These are phyloP conservation scores for Suillia variegata DNA, from an alignment of 2,888 invertebrate species.

Conservation along the genomic window DNA sequence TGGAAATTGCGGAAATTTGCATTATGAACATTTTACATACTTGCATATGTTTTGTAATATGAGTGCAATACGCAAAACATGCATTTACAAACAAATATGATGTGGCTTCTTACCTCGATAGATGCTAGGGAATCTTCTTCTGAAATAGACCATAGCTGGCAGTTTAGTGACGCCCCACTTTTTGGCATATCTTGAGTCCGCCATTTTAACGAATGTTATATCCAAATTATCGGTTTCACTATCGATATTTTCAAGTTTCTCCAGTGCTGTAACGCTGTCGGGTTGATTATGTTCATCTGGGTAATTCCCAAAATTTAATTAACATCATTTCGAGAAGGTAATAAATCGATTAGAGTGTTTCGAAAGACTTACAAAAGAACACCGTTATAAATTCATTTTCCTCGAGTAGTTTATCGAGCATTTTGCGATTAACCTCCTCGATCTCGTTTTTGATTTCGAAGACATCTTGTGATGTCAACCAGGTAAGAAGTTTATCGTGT, in stretches of 20 bases:
- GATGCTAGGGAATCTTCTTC: constrained; percentile 90
- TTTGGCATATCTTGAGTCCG: constrained; percentile 86
- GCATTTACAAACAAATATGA: neutral
- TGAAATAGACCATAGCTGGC: constrained; percentile 89
- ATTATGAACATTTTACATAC: too few species aligned
- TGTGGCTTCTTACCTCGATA: constrained; percentile 78
- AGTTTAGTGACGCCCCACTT: constrained; percentile 93
- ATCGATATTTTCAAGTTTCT: constrained; percentile 90
- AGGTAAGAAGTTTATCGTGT: constrained; percentile 81
- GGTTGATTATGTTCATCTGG: constrained; percentile 80
- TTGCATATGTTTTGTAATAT: neutral
- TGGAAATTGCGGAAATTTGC: constrained; percentile 52
- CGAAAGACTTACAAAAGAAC: constrained; percentile 82
- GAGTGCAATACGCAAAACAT: neutral
- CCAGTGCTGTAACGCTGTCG: constrained; percentile 81
- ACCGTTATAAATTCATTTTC: constrained; percentile 95
- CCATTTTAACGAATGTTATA: constrained; percentile 93
- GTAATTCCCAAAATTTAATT: constrained; percentile 31
- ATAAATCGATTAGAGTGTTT: neutral
- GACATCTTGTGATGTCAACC: constrained; percentile 93
- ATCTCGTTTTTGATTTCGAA: constrained; percentile 96
- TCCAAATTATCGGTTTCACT: constrained; percentile 93
- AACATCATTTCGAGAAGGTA: neutral
- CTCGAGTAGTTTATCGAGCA: constrained; percentile 91
- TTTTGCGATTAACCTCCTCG: constrained; percentile 95